These are phyloP conservation scores for Dasysyrphus albostriatus DNA, from an alignment of 2,888 invertebrate genomes.

Conservation along the genomic window DNA sequence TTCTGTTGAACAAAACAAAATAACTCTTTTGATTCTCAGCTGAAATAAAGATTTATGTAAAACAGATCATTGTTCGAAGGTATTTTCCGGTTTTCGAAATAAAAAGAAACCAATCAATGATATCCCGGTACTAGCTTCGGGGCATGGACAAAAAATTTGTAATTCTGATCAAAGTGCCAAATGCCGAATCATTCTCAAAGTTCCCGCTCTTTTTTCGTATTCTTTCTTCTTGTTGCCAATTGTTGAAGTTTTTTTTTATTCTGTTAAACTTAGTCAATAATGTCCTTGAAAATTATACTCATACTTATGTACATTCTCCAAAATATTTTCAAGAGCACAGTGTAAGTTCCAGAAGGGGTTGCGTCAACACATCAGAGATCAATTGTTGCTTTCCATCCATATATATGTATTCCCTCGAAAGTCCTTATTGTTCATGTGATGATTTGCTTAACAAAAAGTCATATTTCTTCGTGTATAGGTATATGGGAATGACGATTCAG, in stretches of 20 bases:
- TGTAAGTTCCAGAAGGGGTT: slow-evolving; percentile 60
- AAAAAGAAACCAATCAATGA: slow-evolving; percentile 52
- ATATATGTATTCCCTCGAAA: slow-evolving; percentile 41
- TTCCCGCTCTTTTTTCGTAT: slow-evolving; percentile 46
- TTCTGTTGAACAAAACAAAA: not conserved
- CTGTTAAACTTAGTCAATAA: slow-evolving; percentile 44
- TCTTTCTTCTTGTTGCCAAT: slow-evolving; percentile 4
- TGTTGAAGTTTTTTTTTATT: slow-evolving; percentile 1
- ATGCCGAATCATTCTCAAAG: slow-evolving; percentile 46
- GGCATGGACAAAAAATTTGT: slow-evolving; percentile 43
- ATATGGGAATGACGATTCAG: slow-evolving; percentile 58
- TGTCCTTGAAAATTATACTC: slow-evolving; percentile 68
- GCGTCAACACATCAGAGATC: slow-evolving; percentile 63
- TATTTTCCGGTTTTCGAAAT: slow-evolving; percentile 32
- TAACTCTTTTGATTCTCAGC: not conserved
- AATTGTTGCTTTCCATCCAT: slow-evolving; percentile 62
- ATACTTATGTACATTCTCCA: slow-evolving; percentile 34
- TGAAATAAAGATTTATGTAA: slow-evolving; percentile 12
- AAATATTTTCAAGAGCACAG: slow-evolving; percentile 34
- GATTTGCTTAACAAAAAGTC: slow-evolving; percentile 57
- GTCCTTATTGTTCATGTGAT: slow-evolving; percentile 39
- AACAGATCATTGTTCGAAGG: slow-evolving; percentile 42
- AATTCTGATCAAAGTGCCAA: slow-evolving; percentile 64
- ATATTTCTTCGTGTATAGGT: slow-evolving; percentile 15
- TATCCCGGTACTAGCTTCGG: slow-evolving; percentile 62